These are phyloP conservation scores for Amblyopsis hoosieri DNA, from an alignment of 2,797 vertebrate genomes.

Conservation along the genomic window DNA sequence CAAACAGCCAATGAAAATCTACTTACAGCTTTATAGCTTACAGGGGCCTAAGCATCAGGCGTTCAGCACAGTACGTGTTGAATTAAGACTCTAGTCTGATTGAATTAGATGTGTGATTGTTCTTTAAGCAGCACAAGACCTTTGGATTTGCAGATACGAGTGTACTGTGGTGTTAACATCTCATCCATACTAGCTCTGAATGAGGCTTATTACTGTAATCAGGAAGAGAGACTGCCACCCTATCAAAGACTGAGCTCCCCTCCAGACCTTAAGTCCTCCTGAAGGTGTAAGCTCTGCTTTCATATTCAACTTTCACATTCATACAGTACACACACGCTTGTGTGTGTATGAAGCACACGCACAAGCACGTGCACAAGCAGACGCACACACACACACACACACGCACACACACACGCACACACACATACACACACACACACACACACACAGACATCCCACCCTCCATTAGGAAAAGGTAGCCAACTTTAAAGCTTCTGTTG, in stretches of 20 bases:
- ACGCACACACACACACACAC: not conserved
- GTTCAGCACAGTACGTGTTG: no score
- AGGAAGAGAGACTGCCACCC: no score
- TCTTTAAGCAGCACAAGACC: no score
- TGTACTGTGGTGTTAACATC: no score
- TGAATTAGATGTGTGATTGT: no score
- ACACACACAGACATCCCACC: not conserved
- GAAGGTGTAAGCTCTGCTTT: slow-evolving; percentile 6
- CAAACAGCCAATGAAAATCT: no score
- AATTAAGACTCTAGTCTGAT: no score
- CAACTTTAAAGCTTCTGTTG: slow-evolving; percentile 3
- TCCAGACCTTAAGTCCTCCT: not conserved
- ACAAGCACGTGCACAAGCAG: not conserved
- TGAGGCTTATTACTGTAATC: no score
- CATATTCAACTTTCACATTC: slow-evolving; percentile 2
- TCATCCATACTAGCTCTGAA: no score
- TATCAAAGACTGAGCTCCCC: not conserved
- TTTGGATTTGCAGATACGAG: no score
- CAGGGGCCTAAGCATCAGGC: no score
- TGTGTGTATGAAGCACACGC: not conserved
- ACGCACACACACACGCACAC: not conserved
- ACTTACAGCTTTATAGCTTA: no score
- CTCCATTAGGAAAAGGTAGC: not conserved
- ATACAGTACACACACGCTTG: not conserved
- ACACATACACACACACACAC: not conserved